Evolutionary conservation across 53 echinoderm and acorn worm species (phyloP).

Genomic region (Hippasteria phrygiana): DNA sequence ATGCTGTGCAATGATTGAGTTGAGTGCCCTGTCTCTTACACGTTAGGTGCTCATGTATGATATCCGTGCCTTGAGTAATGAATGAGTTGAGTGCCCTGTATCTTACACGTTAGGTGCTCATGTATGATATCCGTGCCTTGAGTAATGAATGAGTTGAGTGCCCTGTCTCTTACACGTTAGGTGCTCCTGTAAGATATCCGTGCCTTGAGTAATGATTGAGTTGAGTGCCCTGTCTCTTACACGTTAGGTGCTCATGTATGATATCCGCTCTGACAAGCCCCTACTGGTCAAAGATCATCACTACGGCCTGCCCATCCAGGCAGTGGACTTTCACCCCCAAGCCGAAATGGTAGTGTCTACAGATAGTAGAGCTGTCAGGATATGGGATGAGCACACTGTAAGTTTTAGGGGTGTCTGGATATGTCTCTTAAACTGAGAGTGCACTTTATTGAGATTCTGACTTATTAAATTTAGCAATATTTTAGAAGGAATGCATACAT

Average conservation of each 20-base stretch:
- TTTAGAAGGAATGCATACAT: too few species aligned
- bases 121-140: too few species aligned
- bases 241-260: slow-evolving; percentile 84
- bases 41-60: too few species aligned
- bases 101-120: too few species aligned
- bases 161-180: not conserved
- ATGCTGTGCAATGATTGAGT: too few species aligned
- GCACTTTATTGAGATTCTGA: too few species aligned
- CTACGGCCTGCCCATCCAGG: slow-evolving; percentile 84
- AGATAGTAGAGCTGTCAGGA: slow-evolving; percentile 83
- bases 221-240: not conserved
- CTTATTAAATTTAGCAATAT: too few species aligned
- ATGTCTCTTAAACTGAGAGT: not conserved
- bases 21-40: too few species aligned
- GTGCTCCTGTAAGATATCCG: slow-evolving; percentile 92
- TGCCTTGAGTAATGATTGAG: not conserved
- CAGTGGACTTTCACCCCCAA: slow-evolving; percentile 78
- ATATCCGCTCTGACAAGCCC: slow-evolving; percentile 91
- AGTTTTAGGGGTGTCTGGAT: slow-evolving; percentile 43
- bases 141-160: not conserved
- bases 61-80: too few species aligned
- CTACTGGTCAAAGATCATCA: slow-evolving; percentile 91
- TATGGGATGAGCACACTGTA: slow-evolving; percentile 87
- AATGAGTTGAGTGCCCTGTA: too few species aligned
- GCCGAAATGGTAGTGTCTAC: slow-evolving; percentile 87